phyloP scores from a whole-genome alignment of 2,797 vertebrate genomes.

The Trachops cirrhosus region DNA sequence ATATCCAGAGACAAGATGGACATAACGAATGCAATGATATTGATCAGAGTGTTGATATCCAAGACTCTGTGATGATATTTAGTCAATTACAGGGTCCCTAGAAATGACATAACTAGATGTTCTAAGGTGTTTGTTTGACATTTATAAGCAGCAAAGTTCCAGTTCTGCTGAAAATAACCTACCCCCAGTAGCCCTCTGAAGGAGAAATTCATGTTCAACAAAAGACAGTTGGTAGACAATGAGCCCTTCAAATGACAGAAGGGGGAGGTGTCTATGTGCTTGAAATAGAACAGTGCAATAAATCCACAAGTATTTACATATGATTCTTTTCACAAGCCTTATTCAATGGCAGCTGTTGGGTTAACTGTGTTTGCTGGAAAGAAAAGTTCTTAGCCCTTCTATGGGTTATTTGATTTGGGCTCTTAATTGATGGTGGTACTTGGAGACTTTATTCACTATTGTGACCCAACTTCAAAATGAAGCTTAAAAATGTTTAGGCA shows the following conservation, averaged over 20 bases:
- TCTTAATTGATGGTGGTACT: not conserved
- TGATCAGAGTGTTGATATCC: not conserved
- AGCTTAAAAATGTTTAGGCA: not conserved
- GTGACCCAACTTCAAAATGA: not conserved
- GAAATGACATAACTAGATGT: not conserved
- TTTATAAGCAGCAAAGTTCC: not conserved
- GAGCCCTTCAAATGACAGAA: not conserved
- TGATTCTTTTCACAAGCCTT: not conserved
- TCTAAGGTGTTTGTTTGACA: not conserved
- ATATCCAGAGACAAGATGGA: not conserved
- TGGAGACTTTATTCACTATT: not conserved
- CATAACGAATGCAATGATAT: not conserved
- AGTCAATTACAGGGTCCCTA: not conserved
- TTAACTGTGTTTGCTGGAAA: not conserved
- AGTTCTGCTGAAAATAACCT: not conserved
- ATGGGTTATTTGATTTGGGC: not conserved
- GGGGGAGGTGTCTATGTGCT: rapidly evolving
- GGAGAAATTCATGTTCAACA: not conserved
- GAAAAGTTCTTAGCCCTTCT: not conserved
- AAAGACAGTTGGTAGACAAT: not conserved
- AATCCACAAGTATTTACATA: not conserved
- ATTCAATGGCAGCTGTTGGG: not conserved
- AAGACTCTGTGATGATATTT: not conserved
- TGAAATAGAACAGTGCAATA: not conserved
- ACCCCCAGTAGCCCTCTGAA: not conserved